Evolutionary conservation across 2,888 invertebrate species (phyloP), one percentile per base, ranked within the genome.

Genomic region (Dynastes hyllus): DNA sequence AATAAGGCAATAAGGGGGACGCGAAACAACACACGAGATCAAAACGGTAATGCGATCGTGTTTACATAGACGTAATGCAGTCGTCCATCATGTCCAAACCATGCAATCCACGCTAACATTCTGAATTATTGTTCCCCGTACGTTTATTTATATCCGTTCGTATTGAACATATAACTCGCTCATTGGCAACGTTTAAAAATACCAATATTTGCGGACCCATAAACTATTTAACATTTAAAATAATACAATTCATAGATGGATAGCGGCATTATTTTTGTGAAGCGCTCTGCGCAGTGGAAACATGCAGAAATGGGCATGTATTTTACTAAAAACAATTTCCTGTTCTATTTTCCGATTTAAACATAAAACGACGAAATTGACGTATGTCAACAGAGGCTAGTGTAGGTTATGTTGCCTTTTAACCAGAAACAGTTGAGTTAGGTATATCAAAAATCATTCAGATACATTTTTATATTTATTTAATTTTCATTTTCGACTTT

Each of bases 1-100:
- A 67, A 67, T 67, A 40, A 67, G 45, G 66, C 66, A 67, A 67
- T 45, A 45, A 67, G 66, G 66, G 32, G 27, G n/a, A 22, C 8
- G 55, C 16, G 22, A 22, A 58, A 58, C 55, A 58, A 22, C 55
- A 22, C 16, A 58, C 55, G 16, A 58, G 55, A 58, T 58, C 55
- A 58, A 58, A 58, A 58, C 55, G 16, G 55, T 58, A 58, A 58
- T 58, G 55, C 55, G 55, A 58, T 22, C 8, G 55, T 0, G 22
- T 22, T 22, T 58, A 22, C 16, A 58, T 58, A 58, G 13, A 22
- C 5, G 55, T 58, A 58, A 58, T 22, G 22, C 9, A 22, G 55
- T 58, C 55, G 27, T 58, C 16, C 55, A 58, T 58, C 55, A 58
- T 58, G 55, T 58, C 55, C 5, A 8, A 16, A 58, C 55, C 55